Conservation (phyloP, 2,797 vertebrate genomes). For the Sphaeramia orbicularis region DNA sequence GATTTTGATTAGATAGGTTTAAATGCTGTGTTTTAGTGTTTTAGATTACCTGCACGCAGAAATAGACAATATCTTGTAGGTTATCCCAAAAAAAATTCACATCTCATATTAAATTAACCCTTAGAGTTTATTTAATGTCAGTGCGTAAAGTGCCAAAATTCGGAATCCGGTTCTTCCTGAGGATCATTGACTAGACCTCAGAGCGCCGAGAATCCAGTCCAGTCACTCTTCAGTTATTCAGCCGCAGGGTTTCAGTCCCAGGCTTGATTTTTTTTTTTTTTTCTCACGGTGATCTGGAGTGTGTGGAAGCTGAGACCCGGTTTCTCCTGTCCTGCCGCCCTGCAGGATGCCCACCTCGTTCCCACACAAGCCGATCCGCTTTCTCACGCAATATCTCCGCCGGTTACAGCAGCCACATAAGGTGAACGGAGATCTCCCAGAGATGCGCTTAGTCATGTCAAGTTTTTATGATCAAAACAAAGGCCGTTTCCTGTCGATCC, state of each 20-base stretch:
- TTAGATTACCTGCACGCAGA: neutral
- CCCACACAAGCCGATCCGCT: constrained; percentile 37
- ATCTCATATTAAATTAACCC: rapidly evolving
- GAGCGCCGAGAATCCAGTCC: neutral
- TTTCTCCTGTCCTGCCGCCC: constrained; percentile 18
- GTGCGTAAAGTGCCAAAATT: constrained; percentile 5
- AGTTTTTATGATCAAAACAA: constrained; percentile 22
- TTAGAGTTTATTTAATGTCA: neutral
- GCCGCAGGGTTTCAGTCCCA: neutral
- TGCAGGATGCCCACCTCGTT: constrained; percentile 24
- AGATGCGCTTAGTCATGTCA: constrained; percentile 11
- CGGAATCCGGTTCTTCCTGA: neutral
- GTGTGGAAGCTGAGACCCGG: constrained; percentile 22
- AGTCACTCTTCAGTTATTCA: neutral
- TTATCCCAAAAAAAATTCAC: neutral
- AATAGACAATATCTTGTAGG: neutral
- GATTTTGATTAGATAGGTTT: neutral
- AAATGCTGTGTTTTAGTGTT: neutral
- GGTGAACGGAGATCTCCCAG: constrained; percentile 15
- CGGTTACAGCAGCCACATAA: constrained; percentile 70
- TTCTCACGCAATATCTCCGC: constrained; percentile 80
- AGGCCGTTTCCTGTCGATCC: neutral
- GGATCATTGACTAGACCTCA: neutral
- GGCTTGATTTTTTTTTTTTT: neutral
- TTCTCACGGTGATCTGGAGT: constrained; percentile 30